These are phyloP conservation scores for Acromyrmex heyeri DNA, from an alignment of 1,140 invertebrate genomes.

Conservation along the genomic window DNA sequence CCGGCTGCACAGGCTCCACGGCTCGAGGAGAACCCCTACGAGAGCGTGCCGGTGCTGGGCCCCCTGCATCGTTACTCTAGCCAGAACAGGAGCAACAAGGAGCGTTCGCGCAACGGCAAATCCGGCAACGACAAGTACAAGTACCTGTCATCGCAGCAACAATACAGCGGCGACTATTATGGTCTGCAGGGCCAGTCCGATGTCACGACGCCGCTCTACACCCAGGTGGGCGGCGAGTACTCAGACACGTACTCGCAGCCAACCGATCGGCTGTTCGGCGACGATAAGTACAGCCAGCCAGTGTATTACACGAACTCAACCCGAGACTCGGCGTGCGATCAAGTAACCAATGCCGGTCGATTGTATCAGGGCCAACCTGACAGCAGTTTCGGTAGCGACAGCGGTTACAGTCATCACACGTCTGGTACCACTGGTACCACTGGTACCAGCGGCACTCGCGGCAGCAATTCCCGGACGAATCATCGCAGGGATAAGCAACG, in stretches of 20 bases:
- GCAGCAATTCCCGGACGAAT: conserved; percentile 79
- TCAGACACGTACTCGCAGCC: conserved; percentile 75
- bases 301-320: conserved; percentile 71
- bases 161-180: conserved; percentile 76
- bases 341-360: conserved; percentile 72
- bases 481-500: conserved; percentile 83
- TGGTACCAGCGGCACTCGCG: conserved; percentile 80
- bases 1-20: conserved; percentile 80
- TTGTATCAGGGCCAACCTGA: conserved; percentile 85
- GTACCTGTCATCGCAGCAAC: conserved; percentile 65
- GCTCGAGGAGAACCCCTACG: conserved; percentile 86
- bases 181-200: conserved; percentile 78
- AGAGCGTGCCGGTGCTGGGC: conserved; percentile 88
- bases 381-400: conserved; percentile 90
- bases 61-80: conserved; percentile 83
- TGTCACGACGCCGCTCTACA: conserved; percentile 73
- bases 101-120: conserved; percentile 67
- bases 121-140: conserved; percentile 72
- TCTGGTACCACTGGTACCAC: conserved; percentile 87
- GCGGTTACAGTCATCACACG: conserved; percentile 91
- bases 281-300: conserved; percentile 81
- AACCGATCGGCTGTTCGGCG: conserved; percentile 78
- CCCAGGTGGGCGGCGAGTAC: conserved; percentile 71
- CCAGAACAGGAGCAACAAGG: conserved; percentile 76
- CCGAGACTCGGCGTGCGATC: conserved; percentile 59